Base-by-base conservation (phyloP, 2,797 vertebrate genomes). In the Cottoperca gobio region DNA sequence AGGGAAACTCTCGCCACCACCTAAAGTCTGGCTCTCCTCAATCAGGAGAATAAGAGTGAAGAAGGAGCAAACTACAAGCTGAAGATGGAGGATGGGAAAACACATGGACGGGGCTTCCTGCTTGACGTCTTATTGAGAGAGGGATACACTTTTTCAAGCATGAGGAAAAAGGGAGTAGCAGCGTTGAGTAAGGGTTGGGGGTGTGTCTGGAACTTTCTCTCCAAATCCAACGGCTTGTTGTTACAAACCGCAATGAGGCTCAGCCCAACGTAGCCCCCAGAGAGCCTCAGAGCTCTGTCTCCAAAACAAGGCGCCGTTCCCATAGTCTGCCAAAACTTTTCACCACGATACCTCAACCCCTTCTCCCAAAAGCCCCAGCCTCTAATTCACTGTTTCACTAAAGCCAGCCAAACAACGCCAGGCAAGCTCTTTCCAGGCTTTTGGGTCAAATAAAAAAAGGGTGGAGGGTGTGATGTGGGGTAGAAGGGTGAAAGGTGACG, bases 181-280 rank as follows among this genome's bases (percentile, higher is more conserved):
- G 69, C 16, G 2, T 60, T 81, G 67, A 79, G 78, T 73, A 67
- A 77, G 70, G 46, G 67, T 21, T 26, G 76, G 90, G 84, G 89
- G 87, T 52, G 86, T 89, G 87, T 83, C 89, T 88, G 73, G 70
- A 91, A 90, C 86, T 84, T 88, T 92, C 86, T 83, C 86, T 90
- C 78, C 64, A 81, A 88, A 88, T 91, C 89, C 89, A 86, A 87
- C 85, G 90, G 88, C 83, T 89, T 90, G 89, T 76, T 89, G 91
- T 84, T 87, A 91, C 74, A 90, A 91, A 93, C 91, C 84, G 35
- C 91, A 89, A 45, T 3, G 77, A 88, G 83, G 82, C 82, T 86
- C 81, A 58, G 70, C 81, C 79, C 71, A 37, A 53, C 54, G 16
- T n/a, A 59, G 64, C 78, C 83, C 83, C 73, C 84, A 33, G 79